phyloP scores from a whole-genome alignment of 2,888 invertebrate genomes.

The Plebejus argus region DNA sequence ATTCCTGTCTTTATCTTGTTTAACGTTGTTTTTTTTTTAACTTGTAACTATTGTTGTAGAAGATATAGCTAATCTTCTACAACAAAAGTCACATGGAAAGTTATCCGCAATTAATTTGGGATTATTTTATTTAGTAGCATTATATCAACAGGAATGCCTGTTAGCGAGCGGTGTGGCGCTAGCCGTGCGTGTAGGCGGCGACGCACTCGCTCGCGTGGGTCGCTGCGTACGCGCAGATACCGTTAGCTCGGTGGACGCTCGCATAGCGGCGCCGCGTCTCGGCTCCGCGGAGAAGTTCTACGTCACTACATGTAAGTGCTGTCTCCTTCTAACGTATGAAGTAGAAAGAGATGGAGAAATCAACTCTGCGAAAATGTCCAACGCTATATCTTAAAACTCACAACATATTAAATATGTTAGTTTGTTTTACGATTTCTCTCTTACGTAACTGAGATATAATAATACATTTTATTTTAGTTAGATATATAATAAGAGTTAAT shows the following conservation, averaged over 20 bases:
- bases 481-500: not conserved
- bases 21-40: too few relatives aligned
- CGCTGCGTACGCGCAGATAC: constrained; percentile 92
- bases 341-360: not conserved
- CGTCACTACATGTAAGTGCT: constrained; percentile 61
- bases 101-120: too few relatives aligned
- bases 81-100: too few relatives aligned
- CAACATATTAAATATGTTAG: too few relatives aligned
- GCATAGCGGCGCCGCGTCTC: constrained; percentile 89
- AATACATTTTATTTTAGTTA: too few relatives aligned
- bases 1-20: too few relatives aligned
- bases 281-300: constrained; percentile 93
- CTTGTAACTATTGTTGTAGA: too few relatives aligned
- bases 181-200: constrained; percentile 89
- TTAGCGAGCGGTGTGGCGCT: constrained; percentile 88
- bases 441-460: too few relatives aligned
- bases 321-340: not conserved
- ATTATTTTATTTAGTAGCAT: not conserved
- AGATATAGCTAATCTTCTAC: too few relatives aligned
- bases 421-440: too few relatives aligned
- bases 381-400: too few relatives aligned
- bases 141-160: constrained; percentile 86
- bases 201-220: constrained; percentile 81
- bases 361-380: too few relatives aligned
- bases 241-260: constrained; percentile 92